phyloP scores from a whole-genome alignment of 2,113 vertebrate genomes.

The Gnathonemus longibarbis region DNA sequence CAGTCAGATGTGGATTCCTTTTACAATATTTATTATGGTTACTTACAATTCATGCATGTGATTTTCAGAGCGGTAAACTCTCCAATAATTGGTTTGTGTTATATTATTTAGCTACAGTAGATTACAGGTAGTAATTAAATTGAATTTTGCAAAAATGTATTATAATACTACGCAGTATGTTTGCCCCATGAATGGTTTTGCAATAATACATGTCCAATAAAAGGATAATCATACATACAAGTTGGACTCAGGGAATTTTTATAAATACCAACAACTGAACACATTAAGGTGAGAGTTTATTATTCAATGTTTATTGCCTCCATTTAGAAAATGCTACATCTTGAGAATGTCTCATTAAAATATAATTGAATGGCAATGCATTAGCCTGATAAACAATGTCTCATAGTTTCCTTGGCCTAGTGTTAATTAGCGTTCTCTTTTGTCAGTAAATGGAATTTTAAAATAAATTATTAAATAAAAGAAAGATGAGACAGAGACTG shows the following conservation, averaged over 20 bases:
- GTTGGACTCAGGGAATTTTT: background rate
- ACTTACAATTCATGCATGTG: background rate
- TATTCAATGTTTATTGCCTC: slow-evolving; percentile 12
- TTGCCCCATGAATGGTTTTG: background rate
- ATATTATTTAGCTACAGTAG: slow-evolving; percentile 1
- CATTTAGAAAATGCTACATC: slow-evolving; percentile 3
- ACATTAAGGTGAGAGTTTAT: slow-evolving; percentile 2
- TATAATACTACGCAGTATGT: background rate
- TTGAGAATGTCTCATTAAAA: slow-evolving; percentile 18
- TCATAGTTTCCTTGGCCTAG: background rate
- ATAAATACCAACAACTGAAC: background rate
- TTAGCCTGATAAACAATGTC: slow-evolving; percentile 14
- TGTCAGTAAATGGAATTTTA: slow-evolving; percentile 4
- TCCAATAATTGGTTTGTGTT: slow-evolving; percentile 2
- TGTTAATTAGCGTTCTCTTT: slow-evolving; percentile 8
- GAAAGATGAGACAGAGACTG: background rate
- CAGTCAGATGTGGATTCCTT: background rate
- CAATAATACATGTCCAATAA: background rate
- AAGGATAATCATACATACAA: background rate
- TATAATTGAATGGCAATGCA: slow-evolving; percentile 1
- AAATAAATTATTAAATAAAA: slow-evolving; percentile 1
- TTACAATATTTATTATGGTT: background rate
- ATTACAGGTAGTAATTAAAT: slow-evolving; percentile 5
- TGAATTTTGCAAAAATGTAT: background rate
- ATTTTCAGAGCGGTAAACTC: background rate